Evolutionary conservation across 2,888 invertebrate species (phyloP).

Genomic region (Phasia obesa): DNA sequence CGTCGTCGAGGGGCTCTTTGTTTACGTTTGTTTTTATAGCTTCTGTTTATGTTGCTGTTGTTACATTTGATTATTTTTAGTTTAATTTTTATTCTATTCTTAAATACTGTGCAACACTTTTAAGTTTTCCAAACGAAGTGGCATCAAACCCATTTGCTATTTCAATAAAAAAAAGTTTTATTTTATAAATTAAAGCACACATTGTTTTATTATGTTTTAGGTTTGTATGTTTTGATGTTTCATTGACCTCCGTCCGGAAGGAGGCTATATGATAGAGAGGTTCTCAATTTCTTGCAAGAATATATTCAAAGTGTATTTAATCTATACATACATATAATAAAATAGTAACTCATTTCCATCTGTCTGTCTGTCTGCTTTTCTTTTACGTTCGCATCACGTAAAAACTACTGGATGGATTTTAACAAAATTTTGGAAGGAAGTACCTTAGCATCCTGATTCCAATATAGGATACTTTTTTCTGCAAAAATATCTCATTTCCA

Average conservation of each 20-base stretch:
- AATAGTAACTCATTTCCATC: too few relatives aligned
- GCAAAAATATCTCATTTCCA: too few relatives aligned
- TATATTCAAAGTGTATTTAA: background rate
- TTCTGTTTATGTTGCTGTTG: slow-evolving; percentile 22
- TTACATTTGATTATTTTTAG: slow-evolving; percentile 41
- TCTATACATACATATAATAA: too few relatives aligned
- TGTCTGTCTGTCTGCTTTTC: too few relatives aligned
- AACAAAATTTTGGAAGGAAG: too few relatives aligned
- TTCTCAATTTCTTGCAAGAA: background rate
- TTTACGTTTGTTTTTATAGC: slow-evolving; percentile 20
- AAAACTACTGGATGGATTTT: too few relatives aligned
- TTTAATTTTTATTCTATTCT: slow-evolving; percentile 4
- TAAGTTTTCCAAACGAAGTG: slow-evolving; percentile 42
- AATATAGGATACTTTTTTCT: too few relatives aligned
- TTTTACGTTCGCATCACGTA: too few relatives aligned
- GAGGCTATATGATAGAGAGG: background rate
- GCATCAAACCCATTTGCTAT: slow-evolving; percentile 10
- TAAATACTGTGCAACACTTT: slow-evolving; percentile 27
- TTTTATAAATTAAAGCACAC: background rate
- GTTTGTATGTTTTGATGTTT: background rate
- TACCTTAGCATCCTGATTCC: too few relatives aligned
- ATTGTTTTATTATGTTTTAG: background rate
- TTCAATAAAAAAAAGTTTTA: slow-evolving; percentile 37
- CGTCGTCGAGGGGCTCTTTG: slow-evolving; percentile 4
- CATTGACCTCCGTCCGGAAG: slow-evolving; percentile 45